phyloP scores from a whole-genome alignment of 2,888 invertebrate species.

The Nesidiocoris tenuis region DNA sequence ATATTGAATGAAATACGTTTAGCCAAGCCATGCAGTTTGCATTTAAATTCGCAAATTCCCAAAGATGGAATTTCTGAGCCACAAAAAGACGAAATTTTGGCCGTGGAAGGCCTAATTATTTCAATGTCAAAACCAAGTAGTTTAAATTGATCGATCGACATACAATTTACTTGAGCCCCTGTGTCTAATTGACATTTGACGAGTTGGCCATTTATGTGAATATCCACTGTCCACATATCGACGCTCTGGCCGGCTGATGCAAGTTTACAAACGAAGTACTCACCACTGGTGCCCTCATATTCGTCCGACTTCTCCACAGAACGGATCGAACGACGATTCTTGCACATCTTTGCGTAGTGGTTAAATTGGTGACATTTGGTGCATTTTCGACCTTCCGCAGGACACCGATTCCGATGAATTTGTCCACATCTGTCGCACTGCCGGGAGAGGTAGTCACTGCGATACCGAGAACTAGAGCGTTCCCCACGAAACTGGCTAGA shows the following conservation, averaged over 20 bases:
- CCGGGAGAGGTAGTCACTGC: neutral
- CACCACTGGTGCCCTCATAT: too few relatives aligned
- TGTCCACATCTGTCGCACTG: slow-evolving; percentile 13
- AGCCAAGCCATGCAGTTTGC: neutral
- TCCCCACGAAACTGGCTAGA: too few relatives aligned
- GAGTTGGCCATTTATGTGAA: neutral
- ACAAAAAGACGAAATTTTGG: slow-evolving; percentile 18
- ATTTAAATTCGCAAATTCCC: neutral
- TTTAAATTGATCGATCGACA: slow-evolving; percentile 2
- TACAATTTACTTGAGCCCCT: slow-evolving; percentile 22
- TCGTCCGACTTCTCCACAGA: too few relatives aligned
- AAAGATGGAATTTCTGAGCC: too few relatives aligned
- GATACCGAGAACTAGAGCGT: too few relatives aligned
- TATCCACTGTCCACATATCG: neutral
- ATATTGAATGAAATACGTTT: slow-evolving; percentile 12
- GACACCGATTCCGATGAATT: slow-evolving; percentile 10
- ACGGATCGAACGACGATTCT: too few relatives aligned
- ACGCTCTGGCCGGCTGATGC: neutral
- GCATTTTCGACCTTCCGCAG: slow-evolving; percentile 6
- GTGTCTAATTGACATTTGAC: slow-evolving; percentile 15
- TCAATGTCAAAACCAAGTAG: neutral
- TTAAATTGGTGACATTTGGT: neutral
- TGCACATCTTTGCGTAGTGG: neutral
- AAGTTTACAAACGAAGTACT: neutral
- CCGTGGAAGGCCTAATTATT: neutral